Evolutionary conservation across 1,140 invertebrate genomes (phyloP).

Genomic region (Aphelinus certus): DNA sequence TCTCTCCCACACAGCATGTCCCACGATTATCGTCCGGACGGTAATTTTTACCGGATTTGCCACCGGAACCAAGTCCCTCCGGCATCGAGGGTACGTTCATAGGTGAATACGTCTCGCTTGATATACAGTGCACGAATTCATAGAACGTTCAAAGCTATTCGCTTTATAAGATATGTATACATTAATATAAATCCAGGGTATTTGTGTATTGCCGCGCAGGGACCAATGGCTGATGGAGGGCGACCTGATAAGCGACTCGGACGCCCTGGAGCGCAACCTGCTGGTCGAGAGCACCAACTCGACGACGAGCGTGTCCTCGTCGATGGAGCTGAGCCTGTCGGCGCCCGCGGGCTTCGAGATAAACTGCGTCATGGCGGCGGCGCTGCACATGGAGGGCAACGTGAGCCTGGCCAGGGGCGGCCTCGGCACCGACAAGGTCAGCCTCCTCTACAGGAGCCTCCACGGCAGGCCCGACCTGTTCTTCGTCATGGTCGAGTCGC

Average conservation of each 20-base stretch:
- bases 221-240: slow-evolving; percentile 44
- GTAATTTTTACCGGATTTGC: too few relatives aligned
- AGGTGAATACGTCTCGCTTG: too few relatives aligned
- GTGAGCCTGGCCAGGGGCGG: slow-evolving; percentile 39
- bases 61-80: too few relatives aligned
- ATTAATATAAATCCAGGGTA: too few relatives aligned
- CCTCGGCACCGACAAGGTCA: slow-evolving; percentile 1
- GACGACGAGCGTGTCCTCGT: slow-evolving; percentile 28
- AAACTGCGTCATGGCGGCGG: slow-evolving; percentile 41
- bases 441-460: slow-evolving; percentile 10
- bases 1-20: too few relatives aligned
- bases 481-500: slow-evolving; percentile 23
- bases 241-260: slow-evolving; percentile 22
- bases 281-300: slow-evolving; percentile 25
- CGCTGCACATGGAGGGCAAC: slow-evolving; percentile 32
- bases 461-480: slow-evolving; percentile 29
- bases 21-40: too few relatives aligned
- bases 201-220: background rate
- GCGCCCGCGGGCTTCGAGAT: slow-evolving; percentile 14
- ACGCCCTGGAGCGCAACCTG: slow-evolving; percentile 14
- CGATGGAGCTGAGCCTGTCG: background rate
- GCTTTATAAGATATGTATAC: too few relatives aligned
- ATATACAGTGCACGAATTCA: too few relatives aligned
- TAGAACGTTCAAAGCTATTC: too few relatives aligned
- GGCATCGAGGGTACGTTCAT: too few relatives aligned